Evolutionary conservation across 1,140 invertebrate genomes (phyloP).

Genomic region (Hyphantria cunea): DNA sequence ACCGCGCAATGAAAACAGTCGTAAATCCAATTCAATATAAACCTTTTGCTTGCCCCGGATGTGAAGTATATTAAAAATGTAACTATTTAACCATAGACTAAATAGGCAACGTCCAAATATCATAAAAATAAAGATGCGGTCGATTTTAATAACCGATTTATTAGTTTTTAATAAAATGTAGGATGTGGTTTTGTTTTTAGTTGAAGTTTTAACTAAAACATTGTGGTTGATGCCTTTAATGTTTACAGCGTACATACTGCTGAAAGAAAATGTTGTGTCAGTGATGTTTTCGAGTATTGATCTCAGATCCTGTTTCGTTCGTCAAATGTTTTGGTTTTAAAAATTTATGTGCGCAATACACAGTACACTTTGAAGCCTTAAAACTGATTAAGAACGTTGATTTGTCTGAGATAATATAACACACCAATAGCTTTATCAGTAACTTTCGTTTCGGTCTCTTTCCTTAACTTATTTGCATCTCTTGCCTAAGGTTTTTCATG

Average conservation of each 20-base stretch:
- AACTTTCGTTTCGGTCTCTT: no score
- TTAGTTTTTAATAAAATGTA: constrained; percentile 58
- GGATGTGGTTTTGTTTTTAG: constrained; percentile 61
- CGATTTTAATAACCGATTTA: constrained; percentile 56
- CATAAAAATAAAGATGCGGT: constrained; percentile 55
- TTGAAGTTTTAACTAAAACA: constrained; percentile 33
- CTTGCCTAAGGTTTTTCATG: no score
- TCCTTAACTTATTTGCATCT: no score
- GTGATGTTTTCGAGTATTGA: constrained; percentile 12
- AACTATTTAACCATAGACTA: constrained; percentile 64
- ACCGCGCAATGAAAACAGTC: constrained; percentile 76
- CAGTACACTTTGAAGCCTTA: no score
- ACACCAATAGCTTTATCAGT: no score
- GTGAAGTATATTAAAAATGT: constrained; percentile 65
- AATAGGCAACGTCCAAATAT: constrained; percentile 54
- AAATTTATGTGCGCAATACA: background rate
- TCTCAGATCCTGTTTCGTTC: background rate
- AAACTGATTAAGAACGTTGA: no score
- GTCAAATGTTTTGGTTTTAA: background rate
- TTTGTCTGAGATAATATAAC: no score
- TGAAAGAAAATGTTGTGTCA: no score
- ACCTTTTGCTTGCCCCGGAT: constrained; percentile 60
- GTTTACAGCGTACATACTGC: constrained; percentile 12
- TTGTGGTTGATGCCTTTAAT: constrained; percentile 33
- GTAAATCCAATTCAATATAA: constrained; percentile 76